Evolutionary conservation across 2,888 invertebrate genomes (phyloP), one percentile per base, ranked within the genome.

Genomic region (Dyspetes luteomarginatus): DNA sequence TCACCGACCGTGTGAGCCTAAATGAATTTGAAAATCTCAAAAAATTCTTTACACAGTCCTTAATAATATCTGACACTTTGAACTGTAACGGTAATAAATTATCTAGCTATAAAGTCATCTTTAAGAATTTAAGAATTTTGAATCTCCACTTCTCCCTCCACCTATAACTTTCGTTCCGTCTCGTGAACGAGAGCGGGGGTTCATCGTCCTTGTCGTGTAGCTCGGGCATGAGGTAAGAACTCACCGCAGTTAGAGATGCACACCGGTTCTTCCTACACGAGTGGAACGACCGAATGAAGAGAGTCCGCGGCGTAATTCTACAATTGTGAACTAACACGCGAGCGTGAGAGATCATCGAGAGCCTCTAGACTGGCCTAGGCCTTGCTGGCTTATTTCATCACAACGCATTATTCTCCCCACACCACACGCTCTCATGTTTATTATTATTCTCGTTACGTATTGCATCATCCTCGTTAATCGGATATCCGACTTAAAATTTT

Each of bases 241-340:
- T 30, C 7, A n/a, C n/a, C n/a, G n/a, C n/a, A n/a, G n/a, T 1
- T 7, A 28, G 12, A 60, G 19, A n/a, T 22, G 43, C 64, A 52
- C 36, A 73, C 73, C 73, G 64, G 64, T 73, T 73, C 43, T 71
- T 58, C 56, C 22, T 30, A 45, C 45, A 12, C 48, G 67, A 67
- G 67, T 50, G 50, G 67, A 50, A 36, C 12, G 36, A 36, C 36
- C 36, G 36, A 36, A 12, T 36, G 36, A 36, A 12, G 36, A 36
- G 36, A 0, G 2, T 12, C 36, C 36, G 36, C 36, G 36, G 36
- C 12, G 36, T 36, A 36, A 36, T 36, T 36, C 9, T 12, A 36
- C 36, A 12, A 12, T 36, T 36, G 36, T 36, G 36, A 36, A 36
- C 9, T 36, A 12, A 12, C 9, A 36, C 36, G 36, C 36, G 36